These are phyloP conservation scores for Chaetorhynchus papuensis DNA, from an alignment of 2,113 vertebrate genomes.

Conservation along the genomic window DNA sequence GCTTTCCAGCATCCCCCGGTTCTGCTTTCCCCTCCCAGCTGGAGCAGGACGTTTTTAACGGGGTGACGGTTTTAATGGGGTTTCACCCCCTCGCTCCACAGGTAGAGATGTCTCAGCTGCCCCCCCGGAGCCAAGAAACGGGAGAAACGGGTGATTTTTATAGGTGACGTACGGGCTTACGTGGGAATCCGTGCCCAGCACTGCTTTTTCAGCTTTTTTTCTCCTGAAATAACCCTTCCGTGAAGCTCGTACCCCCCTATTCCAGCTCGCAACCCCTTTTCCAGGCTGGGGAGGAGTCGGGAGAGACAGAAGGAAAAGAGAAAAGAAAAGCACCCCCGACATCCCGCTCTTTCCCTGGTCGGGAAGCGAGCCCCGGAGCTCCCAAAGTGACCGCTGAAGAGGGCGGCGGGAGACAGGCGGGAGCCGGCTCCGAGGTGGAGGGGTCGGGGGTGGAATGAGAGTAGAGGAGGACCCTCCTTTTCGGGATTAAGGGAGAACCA, in stretches of 20 bases:
- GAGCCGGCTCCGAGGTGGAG: not conserved
- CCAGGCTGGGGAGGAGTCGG: not conserved
- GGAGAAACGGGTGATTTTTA: conserved; percentile 38
- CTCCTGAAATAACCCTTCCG: conserved; percentile 50
- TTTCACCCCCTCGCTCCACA: not conserved
- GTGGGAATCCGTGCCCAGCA: conserved; percentile 54
- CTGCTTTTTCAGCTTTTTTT: conserved; percentile 32
- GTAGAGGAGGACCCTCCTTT: not conserved
- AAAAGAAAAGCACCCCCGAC: not conserved
- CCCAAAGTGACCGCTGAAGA: not conserved
- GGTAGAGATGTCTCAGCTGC: not conserved
- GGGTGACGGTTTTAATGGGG: not conserved
- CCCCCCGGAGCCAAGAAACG: not conserved
- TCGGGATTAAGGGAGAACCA: not conserved
- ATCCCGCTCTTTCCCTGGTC: not conserved
- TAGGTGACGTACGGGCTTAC: conserved; percentile 69
- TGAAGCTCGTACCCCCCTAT: not conserved
- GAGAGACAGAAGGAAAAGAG: not conserved
- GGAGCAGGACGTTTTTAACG: not conserved
- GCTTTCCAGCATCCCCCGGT: not conserved
- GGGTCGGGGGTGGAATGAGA: not conserved
- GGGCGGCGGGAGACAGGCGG: not conserved
- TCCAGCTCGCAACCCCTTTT: not conserved
- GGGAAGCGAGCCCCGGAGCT: not conserved
- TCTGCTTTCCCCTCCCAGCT: not conserved